Percentiles rank a stretch among this genome's conserved stretches.
phyloP scores from a whole-genome alignment of 1,140 invertebrate species.

The Eupristina koningsbergeri region DNA sequence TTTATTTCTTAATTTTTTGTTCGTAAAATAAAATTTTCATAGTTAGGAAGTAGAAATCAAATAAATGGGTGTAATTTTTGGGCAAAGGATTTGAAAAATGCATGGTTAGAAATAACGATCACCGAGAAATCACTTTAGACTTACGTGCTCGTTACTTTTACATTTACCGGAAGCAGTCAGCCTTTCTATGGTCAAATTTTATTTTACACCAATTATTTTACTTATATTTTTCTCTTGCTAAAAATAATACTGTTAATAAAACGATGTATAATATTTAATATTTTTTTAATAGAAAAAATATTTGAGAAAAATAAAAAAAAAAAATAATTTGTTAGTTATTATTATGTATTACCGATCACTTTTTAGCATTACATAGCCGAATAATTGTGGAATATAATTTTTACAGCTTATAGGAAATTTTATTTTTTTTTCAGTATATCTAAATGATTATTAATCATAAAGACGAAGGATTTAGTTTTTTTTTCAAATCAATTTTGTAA shows the following conservation, averaged over 20 bases:
- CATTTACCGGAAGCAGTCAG: slow-evolving; percentile 54
- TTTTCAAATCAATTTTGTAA: too few species aligned
- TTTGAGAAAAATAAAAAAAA: too few species aligned
- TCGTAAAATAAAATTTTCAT: neutral
- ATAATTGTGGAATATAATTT: too few species aligned
- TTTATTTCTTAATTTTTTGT: neutral
- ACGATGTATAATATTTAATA: neutral
- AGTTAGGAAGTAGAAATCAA: slow-evolving; percentile 12
- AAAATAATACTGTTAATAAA: neutral
- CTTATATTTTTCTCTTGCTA: neutral
- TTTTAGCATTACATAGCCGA: too few species aligned
- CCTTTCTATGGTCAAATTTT: slow-evolving; percentile 24
- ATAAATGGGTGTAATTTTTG: slow-evolving; percentile 20
- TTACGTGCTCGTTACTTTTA: slow-evolving; percentile 44
- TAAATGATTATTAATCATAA: too few species aligned
- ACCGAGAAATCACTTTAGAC: slow-evolving; percentile 16
- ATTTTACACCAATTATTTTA: neutral
- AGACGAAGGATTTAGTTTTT: too few species aligned
- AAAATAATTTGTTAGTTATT: too few species aligned
- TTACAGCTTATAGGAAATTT: too few species aligned
- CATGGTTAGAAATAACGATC: neutral
- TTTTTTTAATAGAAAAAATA: too few species aligned
- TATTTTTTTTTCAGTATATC: too few species aligned
- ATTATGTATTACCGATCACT: too few species aligned
- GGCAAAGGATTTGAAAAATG: neutral